Percentiles rank a stretch among this genome's conserved stretches.
phyloP scores from a whole-genome alignment of 1,140 invertebrate species.

The Caenorhabditis brenneri region DNA sequence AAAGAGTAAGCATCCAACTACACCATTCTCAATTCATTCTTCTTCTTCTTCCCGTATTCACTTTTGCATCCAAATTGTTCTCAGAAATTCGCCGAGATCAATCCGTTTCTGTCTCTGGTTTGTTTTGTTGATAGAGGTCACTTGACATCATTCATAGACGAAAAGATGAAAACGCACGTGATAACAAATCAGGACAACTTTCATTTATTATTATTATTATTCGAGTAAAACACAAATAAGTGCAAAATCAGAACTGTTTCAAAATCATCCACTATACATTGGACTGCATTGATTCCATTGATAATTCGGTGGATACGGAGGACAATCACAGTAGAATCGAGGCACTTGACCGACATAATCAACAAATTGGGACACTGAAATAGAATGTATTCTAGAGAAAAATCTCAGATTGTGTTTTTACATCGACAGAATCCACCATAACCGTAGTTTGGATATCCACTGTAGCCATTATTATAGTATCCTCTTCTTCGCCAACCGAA shows the following conservation, averaged over 20 bases:
- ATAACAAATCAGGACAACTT: not conserved
- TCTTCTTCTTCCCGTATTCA: not conserved
- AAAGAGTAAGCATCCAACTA: not conserved
- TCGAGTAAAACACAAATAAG: too few species aligned
- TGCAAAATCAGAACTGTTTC: not conserved
- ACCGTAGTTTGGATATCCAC: conserved; percentile 14
- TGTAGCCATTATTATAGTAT: not conserved
- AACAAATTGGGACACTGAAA: conserved; percentile 5
- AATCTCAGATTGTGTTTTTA: not conserved
- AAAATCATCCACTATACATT: not conserved
- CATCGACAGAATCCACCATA: conserved; percentile 15
- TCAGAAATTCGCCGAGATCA: conserved; percentile 19
- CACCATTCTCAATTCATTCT: not conserved
- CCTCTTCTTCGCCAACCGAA: conserved; percentile 12
- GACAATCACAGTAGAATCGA: conserved; percentile 29
- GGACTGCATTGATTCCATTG: conserved; percentile 29
- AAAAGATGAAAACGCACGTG: not conserved
- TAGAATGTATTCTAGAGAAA: not conserved
- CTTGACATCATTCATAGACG: conserved; percentile 1
- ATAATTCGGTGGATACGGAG: conserved; percentile 11
- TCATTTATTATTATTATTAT: not conserved
- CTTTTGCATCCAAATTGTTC: not conserved
- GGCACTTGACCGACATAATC: not conserved
- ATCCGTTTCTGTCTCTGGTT: not conserved
- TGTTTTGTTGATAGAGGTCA: not conserved